phyloP scores from a whole-genome alignment of 1,140 invertebrate species.

The Nasonia vitripennis region DNA sequence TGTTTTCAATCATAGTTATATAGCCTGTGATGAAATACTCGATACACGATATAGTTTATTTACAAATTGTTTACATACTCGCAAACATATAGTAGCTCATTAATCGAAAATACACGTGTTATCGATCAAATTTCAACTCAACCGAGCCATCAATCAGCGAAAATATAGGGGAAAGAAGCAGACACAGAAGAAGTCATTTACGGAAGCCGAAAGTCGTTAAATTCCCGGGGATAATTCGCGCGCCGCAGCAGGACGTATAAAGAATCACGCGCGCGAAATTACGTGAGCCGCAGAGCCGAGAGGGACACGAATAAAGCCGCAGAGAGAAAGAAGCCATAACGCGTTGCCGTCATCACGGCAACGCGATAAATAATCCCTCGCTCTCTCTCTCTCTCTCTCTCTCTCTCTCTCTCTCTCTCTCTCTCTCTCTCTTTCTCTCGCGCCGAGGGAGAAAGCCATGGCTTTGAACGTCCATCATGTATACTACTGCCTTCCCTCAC shows the following conservation, averaged over 20 bases:
- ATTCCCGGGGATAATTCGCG: not conserved
- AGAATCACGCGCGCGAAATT: conserved; percentile 8
- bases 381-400: too few species aligned
- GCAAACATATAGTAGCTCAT: too few species aligned
- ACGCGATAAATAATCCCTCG: conserved; percentile 25
- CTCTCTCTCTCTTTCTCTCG: too few species aligned
- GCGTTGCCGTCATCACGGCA: not conserved
- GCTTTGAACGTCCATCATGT: not conserved
- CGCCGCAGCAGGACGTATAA: not conserved
- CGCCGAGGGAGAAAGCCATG: too few species aligned
- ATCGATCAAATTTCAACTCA: not conserved
- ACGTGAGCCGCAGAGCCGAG: not conserved
- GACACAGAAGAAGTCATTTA: not conserved
- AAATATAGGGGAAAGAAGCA: not conserved
- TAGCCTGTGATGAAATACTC: too few species aligned
- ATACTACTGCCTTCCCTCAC: not conserved
- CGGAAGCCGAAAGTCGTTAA: not conserved
- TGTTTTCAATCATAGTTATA: too few species aligned
- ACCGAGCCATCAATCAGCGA: not conserved
- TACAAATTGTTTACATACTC: too few species aligned
- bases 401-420: too few species aligned
- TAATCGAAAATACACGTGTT: too few species aligned
- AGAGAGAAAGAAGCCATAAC: not conserved
- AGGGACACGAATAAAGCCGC: not conserved
- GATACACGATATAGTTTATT: too few species aligned